Evolutionary conservation across 2,797 vertebrate genomes (phyloP).

Genomic region (Eupleurogrammus muticus): DNA sequence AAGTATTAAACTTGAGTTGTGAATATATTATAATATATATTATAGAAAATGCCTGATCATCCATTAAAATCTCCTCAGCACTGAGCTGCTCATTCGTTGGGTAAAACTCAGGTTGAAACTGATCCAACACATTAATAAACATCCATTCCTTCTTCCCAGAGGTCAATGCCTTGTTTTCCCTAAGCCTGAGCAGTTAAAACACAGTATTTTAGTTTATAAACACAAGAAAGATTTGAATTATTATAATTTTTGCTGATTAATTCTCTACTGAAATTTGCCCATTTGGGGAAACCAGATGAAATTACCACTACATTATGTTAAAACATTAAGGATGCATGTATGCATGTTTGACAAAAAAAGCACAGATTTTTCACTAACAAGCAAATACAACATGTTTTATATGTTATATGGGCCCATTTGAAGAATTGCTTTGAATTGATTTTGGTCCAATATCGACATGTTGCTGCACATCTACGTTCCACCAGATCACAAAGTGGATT

Average conservation of each 20-base stretch:
- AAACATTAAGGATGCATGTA: no score
- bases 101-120: neutral
- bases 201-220: neutral
- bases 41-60: no score
- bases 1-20: no score
- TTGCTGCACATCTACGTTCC: no score
- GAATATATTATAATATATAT: no score
- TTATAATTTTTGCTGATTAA: neutral
- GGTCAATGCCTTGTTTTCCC: neutral
- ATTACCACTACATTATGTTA: no score
- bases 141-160: neutral
- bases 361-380: neutral
- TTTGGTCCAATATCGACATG: no score
- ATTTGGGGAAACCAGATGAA: no score
- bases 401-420: no score
- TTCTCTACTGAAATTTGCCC: neutral
- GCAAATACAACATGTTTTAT: neutral
- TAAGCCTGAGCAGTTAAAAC: neutral
- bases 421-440: no score
- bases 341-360: neutral
- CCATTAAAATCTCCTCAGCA: neutral
- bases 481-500: no score
- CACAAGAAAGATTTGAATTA: neutral
- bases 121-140: conserved; percentile 1
- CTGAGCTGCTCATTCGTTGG: neutral